Evolutionary conservation across 2,888 invertebrate species (phyloP).

Genomic region (Aelia acuminata): DNA sequence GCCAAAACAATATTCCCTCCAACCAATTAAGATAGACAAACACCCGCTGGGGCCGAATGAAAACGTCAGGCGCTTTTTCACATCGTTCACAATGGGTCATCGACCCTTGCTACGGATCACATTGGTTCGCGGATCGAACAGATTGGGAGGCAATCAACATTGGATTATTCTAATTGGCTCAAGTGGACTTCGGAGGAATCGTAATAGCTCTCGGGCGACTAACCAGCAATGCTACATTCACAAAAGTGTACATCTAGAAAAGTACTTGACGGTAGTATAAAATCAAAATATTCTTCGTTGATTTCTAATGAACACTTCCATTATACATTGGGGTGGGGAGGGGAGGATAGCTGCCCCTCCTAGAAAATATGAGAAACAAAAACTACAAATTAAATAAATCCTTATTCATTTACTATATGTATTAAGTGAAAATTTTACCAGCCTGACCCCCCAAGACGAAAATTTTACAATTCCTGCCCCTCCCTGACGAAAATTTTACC

Average conservation of each 20-base stretch:
- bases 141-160: not conserved
- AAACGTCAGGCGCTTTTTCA: not conserved
- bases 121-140: not conserved
- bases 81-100: not conserved
- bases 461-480: too few species aligned
- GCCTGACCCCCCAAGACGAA: too few species aligned
- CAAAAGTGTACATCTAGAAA: not conserved
- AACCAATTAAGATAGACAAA: slow-evolving; percentile 2
- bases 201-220: not conserved
- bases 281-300: too few species aligned
- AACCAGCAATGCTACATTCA: not conserved
- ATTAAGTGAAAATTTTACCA: too few species aligned
- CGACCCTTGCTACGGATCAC: not conserved
- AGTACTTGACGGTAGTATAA: too few species aligned
- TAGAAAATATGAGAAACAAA: too few species aligned
- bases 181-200: not conserved
- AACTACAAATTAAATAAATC: too few species aligned
- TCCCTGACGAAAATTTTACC: too few species aligned
- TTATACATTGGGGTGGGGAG: too few species aligned
- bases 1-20: not conserved
- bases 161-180: slow-evolving; percentile 21
- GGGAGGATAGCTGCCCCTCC: too few species aligned
- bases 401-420: too few species aligned
- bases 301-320: too few species aligned
- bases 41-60: not conserved